Evolutionary conservation across 1,140 invertebrate species (phyloP).

Genomic region (Bombus breviceps): DNA sequence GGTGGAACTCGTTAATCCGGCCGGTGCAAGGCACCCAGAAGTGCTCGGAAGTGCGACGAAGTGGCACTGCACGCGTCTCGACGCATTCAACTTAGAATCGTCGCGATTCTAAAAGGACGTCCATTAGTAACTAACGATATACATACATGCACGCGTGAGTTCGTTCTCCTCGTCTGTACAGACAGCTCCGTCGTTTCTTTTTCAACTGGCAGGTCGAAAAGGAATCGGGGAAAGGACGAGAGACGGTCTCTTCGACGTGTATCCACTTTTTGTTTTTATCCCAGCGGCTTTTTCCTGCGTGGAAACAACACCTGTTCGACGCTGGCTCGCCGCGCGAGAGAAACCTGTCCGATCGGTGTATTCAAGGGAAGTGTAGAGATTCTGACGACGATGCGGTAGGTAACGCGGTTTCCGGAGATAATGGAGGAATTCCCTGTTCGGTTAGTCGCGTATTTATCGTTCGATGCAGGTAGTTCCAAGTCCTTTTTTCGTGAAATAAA

Average conservation of each 20-base stretch:
- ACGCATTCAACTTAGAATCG: conserved; percentile 55
- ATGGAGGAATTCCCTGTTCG: conserved; percentile 29
- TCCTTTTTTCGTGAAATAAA: too few species aligned
- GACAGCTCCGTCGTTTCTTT: background rate
- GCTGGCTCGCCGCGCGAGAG: background rate
- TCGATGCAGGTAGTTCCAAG: background rate
- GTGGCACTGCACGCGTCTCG: conserved; percentile 37
- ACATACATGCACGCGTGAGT: background rate
- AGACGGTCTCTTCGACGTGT: background rate
- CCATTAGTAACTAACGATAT: conserved; percentile 66
- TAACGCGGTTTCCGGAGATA: conserved; percentile 24
- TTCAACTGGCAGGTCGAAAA: background rate
- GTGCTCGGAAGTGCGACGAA: conserved; percentile 36
- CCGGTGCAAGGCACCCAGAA: conserved; percentile 16
- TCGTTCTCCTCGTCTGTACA: background rate
- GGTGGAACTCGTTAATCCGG: conserved; percentile 64
- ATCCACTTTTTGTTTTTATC: conserved; percentile 15
- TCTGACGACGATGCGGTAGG: conserved; percentile 37
- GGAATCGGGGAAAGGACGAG: background rate
- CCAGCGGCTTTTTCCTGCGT: conserved; percentile 30
- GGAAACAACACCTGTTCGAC: conserved; percentile 54
- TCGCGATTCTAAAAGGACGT: conserved; percentile 61
- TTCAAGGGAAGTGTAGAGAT: conserved; percentile 3
- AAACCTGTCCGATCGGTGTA: conserved; percentile 53
- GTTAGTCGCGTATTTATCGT: background rate